Percentiles rank a stretch among this genome's conserved stretches.
These are phyloP conservation scores for Seira ritae DNA, from an alignment of 2,888 invertebrate species.

Conservation along the genomic window DNA sequence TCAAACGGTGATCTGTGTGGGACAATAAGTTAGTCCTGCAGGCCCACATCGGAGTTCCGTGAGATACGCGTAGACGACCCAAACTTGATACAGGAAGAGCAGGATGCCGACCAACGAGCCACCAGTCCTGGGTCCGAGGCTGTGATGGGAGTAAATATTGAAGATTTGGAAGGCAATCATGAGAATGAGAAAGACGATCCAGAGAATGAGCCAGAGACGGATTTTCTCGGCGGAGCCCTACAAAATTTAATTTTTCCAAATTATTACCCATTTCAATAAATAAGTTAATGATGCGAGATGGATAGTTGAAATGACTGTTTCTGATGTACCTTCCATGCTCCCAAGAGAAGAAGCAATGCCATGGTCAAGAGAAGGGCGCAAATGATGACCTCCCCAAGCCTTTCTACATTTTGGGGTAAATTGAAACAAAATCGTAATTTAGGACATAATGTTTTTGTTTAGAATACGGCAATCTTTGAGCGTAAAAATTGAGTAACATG, in stretches of 20 bases:
- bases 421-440: slow-evolving; percentile 16
- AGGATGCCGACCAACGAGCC: slow-evolving; percentile 32
- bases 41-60: slow-evolving; percentile 68
- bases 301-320: too few species aligned
- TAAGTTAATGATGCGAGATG: not conserved
- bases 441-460: not conserved
- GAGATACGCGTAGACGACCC: slow-evolving; percentile 70
- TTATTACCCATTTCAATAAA: not conserved
- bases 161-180: slow-evolving; percentile 60
- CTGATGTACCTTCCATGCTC: slow-evolving; percentile 66
- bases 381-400: slow-evolving; percentile 60
- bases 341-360: slow-evolving; percentile 65
- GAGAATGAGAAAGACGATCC: slow-evolving; percentile 61
- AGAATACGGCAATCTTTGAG: slow-evolving; percentile 5
- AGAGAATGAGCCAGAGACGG: slow-evolving; percentile 67
- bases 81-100: slow-evolving; percentile 63
- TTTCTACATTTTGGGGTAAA: slow-evolving; percentile 31
- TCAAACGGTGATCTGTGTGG: slow-evolving; percentile 49
- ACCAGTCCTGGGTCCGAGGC: slow-evolving; percentile 31
- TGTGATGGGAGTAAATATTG: slow-evolving; percentile 39
- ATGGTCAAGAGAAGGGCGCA: slow-evolving; percentile 45
- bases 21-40: slow-evolving; percentile 61
- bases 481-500: not conserved
- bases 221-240: slow-evolving; percentile 68
- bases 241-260: slow-evolving; percentile 19